phyloP scores from a whole-genome alignment of 2,113 vertebrate genomes.

The Gasterosteus aculeatus region DNA sequence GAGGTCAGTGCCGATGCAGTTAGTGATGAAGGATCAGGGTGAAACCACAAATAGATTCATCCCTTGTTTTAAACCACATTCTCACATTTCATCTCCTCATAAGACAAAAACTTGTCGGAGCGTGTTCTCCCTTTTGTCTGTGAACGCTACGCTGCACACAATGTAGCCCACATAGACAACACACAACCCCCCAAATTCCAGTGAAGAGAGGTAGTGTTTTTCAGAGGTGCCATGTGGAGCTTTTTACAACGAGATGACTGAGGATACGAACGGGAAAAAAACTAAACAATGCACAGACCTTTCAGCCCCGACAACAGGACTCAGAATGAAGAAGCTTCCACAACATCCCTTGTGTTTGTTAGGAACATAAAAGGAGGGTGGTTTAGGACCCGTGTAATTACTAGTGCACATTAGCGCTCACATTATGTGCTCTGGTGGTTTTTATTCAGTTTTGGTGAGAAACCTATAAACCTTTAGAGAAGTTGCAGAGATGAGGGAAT shows the following conservation, averaged over 20 bases:
- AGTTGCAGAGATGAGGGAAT: not conserved
- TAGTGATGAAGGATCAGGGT: conserved; percentile 49
- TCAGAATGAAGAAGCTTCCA: conserved; percentile 32
- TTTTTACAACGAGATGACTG: conserved; percentile 49
- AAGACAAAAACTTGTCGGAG: conserved; percentile 56
- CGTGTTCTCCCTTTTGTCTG: conserved; percentile 64
- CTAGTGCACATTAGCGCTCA: not conserved
- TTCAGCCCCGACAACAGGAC: conserved; percentile 48
- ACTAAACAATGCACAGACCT: conserved; percentile 30
- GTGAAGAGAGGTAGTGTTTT: conserved; percentile 45
- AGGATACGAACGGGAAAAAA: conserved; percentile 4
- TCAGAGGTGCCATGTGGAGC: conserved; percentile 49
- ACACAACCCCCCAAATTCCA: conserved; percentile 59
- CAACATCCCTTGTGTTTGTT: conserved; percentile 15
- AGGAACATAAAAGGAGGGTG: conserved; percentile 36
- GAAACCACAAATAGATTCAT: conserved; percentile 36
- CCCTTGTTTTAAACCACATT: conserved; percentile 53
- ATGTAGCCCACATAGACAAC: conserved; percentile 36
- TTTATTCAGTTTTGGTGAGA: conserved; percentile 2
- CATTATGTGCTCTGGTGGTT: not conserved
- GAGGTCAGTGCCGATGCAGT: conserved; percentile 38
- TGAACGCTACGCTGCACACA: conserved; percentile 36
- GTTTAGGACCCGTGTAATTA: conserved; percentile 13
- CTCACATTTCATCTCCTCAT: conserved; percentile 62
- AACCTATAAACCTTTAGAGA: not conserved